Evolutionary conservation across 2,888 invertebrate species (phyloP), one percentile per base, ranked within the genome.

Genomic region (Stenotaenia linearis): DNA sequence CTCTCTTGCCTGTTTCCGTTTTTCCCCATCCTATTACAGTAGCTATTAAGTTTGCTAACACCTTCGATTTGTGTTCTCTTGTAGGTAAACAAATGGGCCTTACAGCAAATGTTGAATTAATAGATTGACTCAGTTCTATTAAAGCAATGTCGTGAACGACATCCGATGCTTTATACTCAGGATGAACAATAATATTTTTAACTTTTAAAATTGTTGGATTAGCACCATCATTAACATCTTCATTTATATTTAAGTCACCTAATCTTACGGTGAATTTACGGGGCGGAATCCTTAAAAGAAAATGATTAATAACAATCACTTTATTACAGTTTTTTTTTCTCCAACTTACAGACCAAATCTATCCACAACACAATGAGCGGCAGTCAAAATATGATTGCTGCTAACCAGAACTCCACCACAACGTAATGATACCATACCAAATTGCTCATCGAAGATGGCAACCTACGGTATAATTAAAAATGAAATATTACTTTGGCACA

Each of bases 331-430:
- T 56, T 5, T 56, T n/a, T 56, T 21, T 10, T 56, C 18, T 21
- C 21, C 30, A 6, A 78, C 78, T 78, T 78, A 78, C 78, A 61
- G 7, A 15, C 78, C 78, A 1, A 56, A 9, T 9, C 15, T 21
- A 32, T 78, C 61, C 21, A 61, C n/a, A 18, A 78, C 78, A 25
- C 78, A 78, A 78, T 78, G 78, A 1, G 78, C 78, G 28, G 78
- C 78, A 1, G 78, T 78, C 7, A 78, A n/a, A 32, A 78, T 61
- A 23, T 61, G 61, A 18, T 78, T 35, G 0, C 7, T 1, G n/a
- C 61, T 78, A 9, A 78, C 25, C 9, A 78, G 56, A 30, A 28
- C 15, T 28, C 78, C 78, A 28, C 78, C 78, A 30, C 78, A 78
- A 15, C 61, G 56, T 61, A 78, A 78, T 15, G 15, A 9, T 28